Percentiles rank a stretch among this genome's conserved stretches.
These are phyloP conservation scores for Sebastes trivittatus DNA, from an alignment of 2,797 vertebrate species.

Conservation along the genomic window DNA sequence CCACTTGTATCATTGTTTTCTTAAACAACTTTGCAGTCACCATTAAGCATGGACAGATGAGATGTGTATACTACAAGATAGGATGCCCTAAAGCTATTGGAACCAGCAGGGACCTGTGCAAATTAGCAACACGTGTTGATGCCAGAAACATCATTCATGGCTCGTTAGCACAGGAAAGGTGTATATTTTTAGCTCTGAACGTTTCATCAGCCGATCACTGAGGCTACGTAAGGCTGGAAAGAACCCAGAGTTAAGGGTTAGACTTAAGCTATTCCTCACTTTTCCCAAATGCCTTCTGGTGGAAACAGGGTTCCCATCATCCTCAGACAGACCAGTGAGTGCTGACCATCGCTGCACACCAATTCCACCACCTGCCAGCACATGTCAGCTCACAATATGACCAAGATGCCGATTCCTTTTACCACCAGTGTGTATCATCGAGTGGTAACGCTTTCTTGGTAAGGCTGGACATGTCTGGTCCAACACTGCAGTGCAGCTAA, in stretches of 20 bases:
- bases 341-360: slow-evolving; percentile 11
- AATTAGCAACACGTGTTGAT: slow-evolving; percentile 16
- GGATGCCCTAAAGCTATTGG: background rate
- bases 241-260: background rate
- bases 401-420: background rate
- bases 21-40: background rate
- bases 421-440: background rate
- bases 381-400: slow-evolving; percentile 5
- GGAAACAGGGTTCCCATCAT: background rate
- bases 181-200: slow-evolving; percentile 2
- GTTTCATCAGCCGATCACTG: background rate
- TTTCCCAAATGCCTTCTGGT: background rate
- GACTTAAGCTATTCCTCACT: background rate
- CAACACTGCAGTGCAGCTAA: background rate
- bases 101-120: slow-evolving; percentile 8
- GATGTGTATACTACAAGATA: background rate
- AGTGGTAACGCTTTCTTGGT: background rate
- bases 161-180: slow-evolving; percentile 7
- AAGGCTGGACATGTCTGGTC: background rate
- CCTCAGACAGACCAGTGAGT: background rate
- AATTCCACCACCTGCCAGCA: slow-evolving; percentile 4
- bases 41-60: background rate
- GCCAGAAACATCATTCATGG: slow-evolving; percentile 16
- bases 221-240: background rate
- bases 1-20: background rate